phyloP scores from a whole-genome alignment of 2,797 vertebrate species.

The Australoheros facetus region DNA sequence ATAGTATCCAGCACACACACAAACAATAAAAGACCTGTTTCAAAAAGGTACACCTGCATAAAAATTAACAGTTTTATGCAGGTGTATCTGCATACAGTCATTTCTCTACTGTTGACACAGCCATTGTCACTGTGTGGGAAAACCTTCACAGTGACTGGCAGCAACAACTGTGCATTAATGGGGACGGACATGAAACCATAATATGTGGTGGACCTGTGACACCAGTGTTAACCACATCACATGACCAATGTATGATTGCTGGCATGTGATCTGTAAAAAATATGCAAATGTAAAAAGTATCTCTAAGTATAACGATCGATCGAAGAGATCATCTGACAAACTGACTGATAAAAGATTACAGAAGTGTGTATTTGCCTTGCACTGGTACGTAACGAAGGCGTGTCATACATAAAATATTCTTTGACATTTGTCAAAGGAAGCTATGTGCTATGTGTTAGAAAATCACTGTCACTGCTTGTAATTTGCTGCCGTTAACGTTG shows the following conservation, averaged over 20 bases:
- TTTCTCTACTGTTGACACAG: no score
- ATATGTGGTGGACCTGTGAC: no score
- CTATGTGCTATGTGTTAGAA: neutral
- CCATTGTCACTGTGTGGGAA: no score
- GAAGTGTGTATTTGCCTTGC: neutral
- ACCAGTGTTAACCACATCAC: neutral
- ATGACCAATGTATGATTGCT: neutral
- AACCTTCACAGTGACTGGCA: no score
- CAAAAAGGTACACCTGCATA: no score
- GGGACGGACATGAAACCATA: constrained; percentile 4
- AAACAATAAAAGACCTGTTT: neutral
- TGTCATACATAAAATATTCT: neutral
- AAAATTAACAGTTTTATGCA: neutral
- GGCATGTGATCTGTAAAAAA: neutral
- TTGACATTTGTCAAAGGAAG: neutral
- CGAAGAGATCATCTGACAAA: neutral
- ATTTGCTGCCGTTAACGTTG: neutral
- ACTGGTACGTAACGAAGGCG: neutral
- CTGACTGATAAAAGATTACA: neutral
- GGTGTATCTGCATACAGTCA: neutral
- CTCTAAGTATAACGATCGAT: neutral
- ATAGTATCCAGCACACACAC: neutral
- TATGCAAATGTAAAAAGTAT: neutral
- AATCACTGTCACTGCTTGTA: neutral
- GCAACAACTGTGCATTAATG: constrained; percentile 36